Evolutionary conservation across 2,113 vertebrate genomes (phyloP), one percentile per base, ranked within the genome.

Genomic region (Bagarius yarrelli): DNA sequence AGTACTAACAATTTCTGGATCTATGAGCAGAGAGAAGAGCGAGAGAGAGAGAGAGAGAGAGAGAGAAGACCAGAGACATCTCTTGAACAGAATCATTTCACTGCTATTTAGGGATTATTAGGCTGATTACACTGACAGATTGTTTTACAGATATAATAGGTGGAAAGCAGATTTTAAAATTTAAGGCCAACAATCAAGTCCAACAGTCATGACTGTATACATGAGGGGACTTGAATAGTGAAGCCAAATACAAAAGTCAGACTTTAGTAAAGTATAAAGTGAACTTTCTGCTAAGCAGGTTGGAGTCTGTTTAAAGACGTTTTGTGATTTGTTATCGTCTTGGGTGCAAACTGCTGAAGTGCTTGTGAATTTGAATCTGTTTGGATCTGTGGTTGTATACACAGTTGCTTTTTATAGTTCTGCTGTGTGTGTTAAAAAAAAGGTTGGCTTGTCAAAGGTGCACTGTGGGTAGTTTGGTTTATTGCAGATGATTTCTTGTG

Each of bases 361-460:
- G 40, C 13, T 34, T 36, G 30, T 56, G 27, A 74, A 55, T 34
- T 56, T 73, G 19, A 18, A 70, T 70, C 66, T 70, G 21, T 47
- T 50, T 70, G 36, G 67, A 74, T 74, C 47, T 55, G 70, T 47
- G 27, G 11, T 47, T 70, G 47, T 55, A 6, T 56, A 56, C 11
- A 56, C 72, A 59, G 72, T 75, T 75, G 72, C 53, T n/a, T 57
- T 75, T 56, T 75, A 59, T 36, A 40, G 53, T 19, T 75, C 55
- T 44, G 25, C 73, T 44, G 53, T 18, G 53, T 34, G 9, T 59
- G 55, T 76, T 44, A 16, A 76, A 76, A 76, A 76, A 59, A 23
- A 18, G 14, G 16, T 74, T 44, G 23, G 8, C 73, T 76, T 55
- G 57, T 59, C 13, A 40, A 75, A 57, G 30, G 71, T 3, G 32